Conservation (phyloP, 2,888 invertebrate genomes). For the Crematogaster levior region DNA sequence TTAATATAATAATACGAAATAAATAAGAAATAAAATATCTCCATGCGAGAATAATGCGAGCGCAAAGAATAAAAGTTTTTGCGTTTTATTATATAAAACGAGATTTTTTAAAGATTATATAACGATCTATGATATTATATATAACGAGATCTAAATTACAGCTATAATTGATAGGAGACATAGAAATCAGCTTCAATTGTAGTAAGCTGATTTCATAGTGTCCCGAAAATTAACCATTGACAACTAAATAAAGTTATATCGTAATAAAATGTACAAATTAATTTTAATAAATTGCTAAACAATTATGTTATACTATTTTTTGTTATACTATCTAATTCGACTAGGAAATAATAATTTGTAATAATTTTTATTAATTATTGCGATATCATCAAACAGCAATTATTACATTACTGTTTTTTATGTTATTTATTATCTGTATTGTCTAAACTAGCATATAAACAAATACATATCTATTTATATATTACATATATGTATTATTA, state of each 20-base stretch:
- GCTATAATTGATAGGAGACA: background rate
- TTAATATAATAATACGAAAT: background rate
- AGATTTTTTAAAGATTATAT: no score
- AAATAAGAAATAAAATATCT: no score
- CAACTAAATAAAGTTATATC: background rate
- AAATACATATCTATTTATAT: no score
- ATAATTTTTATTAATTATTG: background rate
- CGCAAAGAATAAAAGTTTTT: constrained; percentile 15
- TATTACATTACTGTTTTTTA: no score
- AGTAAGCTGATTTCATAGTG: background rate
- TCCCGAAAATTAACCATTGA: background rate
- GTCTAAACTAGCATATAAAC: background rate
- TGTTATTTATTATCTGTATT: background rate
- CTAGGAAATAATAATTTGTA: background rate
- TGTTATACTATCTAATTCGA: no score
- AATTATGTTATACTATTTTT: background rate
- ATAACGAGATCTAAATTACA: constrained; percentile 8
- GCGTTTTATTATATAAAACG: constrained; percentile 27
- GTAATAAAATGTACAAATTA: background rate
- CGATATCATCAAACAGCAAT: no score
- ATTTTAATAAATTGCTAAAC: background rate
- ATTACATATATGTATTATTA: no score
- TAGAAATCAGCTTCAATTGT: background rate
- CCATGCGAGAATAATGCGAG: constrained; percentile 22
- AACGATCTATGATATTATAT: no score